Conservation (phyloP, 2,888 invertebrate genomes). For the Auanema freiburgensis region DNA sequence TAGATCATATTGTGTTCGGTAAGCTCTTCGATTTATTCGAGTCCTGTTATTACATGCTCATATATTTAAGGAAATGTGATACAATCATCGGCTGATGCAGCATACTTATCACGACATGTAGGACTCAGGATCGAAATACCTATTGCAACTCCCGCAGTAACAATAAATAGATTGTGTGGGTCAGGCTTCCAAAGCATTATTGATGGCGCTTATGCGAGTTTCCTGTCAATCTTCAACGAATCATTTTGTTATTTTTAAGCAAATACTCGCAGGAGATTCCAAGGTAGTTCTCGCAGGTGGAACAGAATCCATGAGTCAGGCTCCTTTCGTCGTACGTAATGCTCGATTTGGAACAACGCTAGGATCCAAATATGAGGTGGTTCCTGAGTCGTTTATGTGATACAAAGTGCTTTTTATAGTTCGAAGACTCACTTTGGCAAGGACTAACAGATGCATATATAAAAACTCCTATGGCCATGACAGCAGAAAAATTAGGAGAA, state of each 20-base stretch:
- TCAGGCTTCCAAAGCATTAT: conserved; percentile 94
- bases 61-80: conserved; percentile 59
- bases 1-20: conserved; percentile 87
- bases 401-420: conserved; percentile 51
- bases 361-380: conserved; percentile 72
- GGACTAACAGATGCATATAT: conserved; percentile 84
- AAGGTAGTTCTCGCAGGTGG: conserved; percentile 66
- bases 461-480: conserved; percentile 90
- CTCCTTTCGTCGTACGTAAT: conserved; percentile 82
- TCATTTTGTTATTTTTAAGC: conserved; percentile 20
- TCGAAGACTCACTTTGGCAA: conserved; percentile 88
- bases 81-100: conserved; percentile 81
- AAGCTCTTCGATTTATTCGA: conserved; percentile 63
- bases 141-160: conserved; percentile 79
- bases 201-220: conserved; percentile 17
- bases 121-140: conserved; percentile 81
- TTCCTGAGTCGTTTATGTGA: conserved; percentile 3
- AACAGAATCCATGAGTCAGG: conserved; percentile 87
- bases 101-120: conserved; percentile 83
- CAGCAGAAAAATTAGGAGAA: conserved; percentile 88
- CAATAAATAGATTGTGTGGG: conserved; percentile 90
- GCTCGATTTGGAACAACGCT: conserved; percentile 84
- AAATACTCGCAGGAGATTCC: conserved; percentile 33
- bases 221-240: not conserved
- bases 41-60: conserved; percentile 1